Base-by-base conservation (phyloP, 2,113 vertebrate species). In the Syngnathoides biaculeatus region DNA sequence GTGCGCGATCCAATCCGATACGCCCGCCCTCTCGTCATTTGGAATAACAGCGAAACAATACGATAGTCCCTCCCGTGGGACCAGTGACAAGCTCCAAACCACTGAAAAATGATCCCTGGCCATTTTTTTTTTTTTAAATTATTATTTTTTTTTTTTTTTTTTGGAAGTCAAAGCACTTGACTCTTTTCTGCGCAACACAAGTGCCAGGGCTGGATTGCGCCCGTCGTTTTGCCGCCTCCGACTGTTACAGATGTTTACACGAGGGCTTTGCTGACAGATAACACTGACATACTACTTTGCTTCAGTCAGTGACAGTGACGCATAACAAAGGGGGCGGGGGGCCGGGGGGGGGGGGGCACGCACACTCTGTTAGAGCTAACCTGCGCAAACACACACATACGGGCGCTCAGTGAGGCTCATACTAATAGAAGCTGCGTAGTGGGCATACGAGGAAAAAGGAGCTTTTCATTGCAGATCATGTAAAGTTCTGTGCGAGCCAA, bases 1-100 rank as follows among this genome's bases (percentile, higher is more conserved):
- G 64, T 68, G 65, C 69, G 62, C 78, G 65, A 76, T 79, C 74
- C 79, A 78, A 74, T 87, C 69, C 72, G 60, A 83, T 71, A 39
- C 66, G 67, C 75, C 73, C 72, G 73, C 68, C 64, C 66, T 63
- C 65, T 39, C 64, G 72, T 78, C 75, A 81, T 84, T 74, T 80
- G 73, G 73, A 78, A 65, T 53, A 73, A 73, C 35, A 78, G 79
- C 59, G 42, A 59, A 72, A 60, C 47, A 65, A 60, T 68, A 70
- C 47, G n/a, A 30, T 55, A 80, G 77, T 43, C 3, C 58, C 57
- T 73, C 71, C 69, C 62, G 66, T 65, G 72, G 76, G 70, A 79
- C 53, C 71, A n/a, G 19, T 69, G 82, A 77, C 81, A 80, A 61
- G 67, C 68, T 55, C 70, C 71, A 69, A 55, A 70, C 74, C 65